Evolutionary conservation across 1,140 invertebrate genomes (phyloP), one percentile per base, ranked within the genome.

Genomic region (Rhizoglyphus robini): DNA sequence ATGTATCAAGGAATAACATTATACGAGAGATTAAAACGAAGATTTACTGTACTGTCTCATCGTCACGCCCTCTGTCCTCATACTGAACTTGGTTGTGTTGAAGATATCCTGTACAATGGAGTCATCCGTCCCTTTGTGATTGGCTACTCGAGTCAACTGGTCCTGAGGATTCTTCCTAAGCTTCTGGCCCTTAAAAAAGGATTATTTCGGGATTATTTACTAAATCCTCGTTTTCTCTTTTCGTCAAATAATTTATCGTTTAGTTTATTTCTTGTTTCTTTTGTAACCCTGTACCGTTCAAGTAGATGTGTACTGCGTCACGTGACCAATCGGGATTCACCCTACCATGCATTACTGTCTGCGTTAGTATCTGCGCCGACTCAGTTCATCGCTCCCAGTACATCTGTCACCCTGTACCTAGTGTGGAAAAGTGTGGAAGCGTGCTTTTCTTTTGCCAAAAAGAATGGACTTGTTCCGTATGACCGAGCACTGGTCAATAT

Each of bases 401-500:
- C 68, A 18, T 65, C 70, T 13, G 11, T 71, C 8, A 51, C 70
- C 15, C 31, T 70, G 0, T 71, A 71, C 54, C 34, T 71, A 31
- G 46, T 63, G n/a, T 71, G 70, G 70, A 71, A 71, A 66, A 34
- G 67, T 51, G 36, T 71, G 46, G 70, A 71, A 46, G 69, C n/a
- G n/a, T n/a, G n/a, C n/a, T n/a, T n/a, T n/a, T n/a, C n/a, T n/a
- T n/a, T n/a, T n/a, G 70, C 65, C 3, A 63, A 68, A 2, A 29
- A 68, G 49, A 31, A 69, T 41, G 68, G 69, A 18, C 20, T 62
- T 1, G 36, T 71, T 2, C 62, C 67, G 11, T 36, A 57, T 29
- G 71, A 86, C 20, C 83, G 82, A 32, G 79, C 82, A 65, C 84
- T 83, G 64, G 79, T 77, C 63, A 76, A 83, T 25, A 78, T 88